Percentiles rank a stretch among this genome's conserved stretches.
These are phyloP conservation scores for Lithophane semibrunnea DNA, from an alignment of 2,888 invertebrate genomes.

Conservation along the genomic window DNA sequence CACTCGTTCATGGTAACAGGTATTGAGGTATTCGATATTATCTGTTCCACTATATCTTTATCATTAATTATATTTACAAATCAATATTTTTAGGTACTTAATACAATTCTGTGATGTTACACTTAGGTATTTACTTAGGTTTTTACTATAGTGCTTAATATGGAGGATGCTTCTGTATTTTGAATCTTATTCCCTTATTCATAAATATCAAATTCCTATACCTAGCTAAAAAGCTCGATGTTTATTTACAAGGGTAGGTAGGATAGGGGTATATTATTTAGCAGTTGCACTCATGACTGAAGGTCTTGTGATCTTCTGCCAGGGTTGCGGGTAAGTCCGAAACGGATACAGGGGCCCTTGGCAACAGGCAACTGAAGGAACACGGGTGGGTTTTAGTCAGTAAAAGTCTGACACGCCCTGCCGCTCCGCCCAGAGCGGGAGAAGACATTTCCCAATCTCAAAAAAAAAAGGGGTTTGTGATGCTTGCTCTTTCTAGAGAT, in stretches of 20 bases:
- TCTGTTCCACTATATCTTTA: constrained; percentile 65
- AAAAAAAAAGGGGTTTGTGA: not conserved
- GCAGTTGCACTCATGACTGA: not conserved
- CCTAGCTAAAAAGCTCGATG: constrained; percentile 36
- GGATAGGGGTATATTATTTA: constrained; percentile 7
- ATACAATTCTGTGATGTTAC: constrained; percentile 63
- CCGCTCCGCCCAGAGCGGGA: no score
- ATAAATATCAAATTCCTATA: constrained; percentile 39
- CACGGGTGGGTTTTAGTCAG: no score
- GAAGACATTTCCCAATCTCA: no score
- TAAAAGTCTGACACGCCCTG: no score
- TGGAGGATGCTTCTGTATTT: constrained; percentile 44
- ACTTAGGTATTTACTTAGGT: constrained; percentile 42
- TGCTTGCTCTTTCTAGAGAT: constrained; percentile 2
- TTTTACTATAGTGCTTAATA: constrained; percentile 31
- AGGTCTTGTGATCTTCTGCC: no score
- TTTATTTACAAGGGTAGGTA: constrained; percentile 47
- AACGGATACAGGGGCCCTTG: no score
- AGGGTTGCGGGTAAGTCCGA: no score
- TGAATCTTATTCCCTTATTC: constrained; percentile 44
- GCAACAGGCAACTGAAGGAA: no score
- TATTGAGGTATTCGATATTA: constrained; percentile 69
- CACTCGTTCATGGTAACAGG: constrained; percentile 66
- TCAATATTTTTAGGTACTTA: constrained; percentile 59
- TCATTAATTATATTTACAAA: constrained; percentile 63